These are phyloP conservation scores for Acanthurus lineatus DNA, from an alignment of 2,797 vertebrate species.

Conservation along the genomic window DNA sequence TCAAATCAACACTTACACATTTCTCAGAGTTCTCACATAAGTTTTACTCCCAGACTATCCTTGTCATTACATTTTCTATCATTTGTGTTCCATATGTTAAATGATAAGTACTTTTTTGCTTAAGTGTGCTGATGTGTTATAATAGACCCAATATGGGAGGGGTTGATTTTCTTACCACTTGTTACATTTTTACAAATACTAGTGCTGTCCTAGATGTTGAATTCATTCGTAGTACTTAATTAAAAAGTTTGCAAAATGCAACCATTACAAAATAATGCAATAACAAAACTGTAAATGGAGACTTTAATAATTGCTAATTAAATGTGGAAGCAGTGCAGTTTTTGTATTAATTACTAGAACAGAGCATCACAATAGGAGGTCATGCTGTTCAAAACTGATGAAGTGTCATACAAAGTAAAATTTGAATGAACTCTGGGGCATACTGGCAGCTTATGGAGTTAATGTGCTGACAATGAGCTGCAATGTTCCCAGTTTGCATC, in stretches of 20 bases:
- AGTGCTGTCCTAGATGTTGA: background rate
- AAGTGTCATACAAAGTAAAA: background rate
- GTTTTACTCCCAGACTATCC: no score
- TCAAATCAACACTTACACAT: constrained; percentile 35
- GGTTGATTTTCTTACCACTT: background rate
- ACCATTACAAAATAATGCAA: background rate
- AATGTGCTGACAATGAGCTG: no score
- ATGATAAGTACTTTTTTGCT: no score
- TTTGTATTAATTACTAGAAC: background rate
- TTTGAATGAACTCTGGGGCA: background rate
- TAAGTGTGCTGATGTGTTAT: no score
- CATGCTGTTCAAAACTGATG: background rate
- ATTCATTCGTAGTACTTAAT: background rate
- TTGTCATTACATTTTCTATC: no score
- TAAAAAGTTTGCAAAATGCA: background rate
- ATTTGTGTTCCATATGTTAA: no score
- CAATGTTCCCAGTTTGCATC: no score
- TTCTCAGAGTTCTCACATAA: background rate
- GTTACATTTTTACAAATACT: background rate
- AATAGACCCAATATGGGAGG: background rate
- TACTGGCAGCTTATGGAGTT: no score
- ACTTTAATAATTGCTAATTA: background rate
- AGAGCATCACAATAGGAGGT: background rate
- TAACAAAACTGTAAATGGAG: no score
- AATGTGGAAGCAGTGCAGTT: background rate